These are phyloP conservation scores for Drosophila virilis DNA, from an alignment of 1,140 invertebrate species.

Conservation along the genomic window DNA sequence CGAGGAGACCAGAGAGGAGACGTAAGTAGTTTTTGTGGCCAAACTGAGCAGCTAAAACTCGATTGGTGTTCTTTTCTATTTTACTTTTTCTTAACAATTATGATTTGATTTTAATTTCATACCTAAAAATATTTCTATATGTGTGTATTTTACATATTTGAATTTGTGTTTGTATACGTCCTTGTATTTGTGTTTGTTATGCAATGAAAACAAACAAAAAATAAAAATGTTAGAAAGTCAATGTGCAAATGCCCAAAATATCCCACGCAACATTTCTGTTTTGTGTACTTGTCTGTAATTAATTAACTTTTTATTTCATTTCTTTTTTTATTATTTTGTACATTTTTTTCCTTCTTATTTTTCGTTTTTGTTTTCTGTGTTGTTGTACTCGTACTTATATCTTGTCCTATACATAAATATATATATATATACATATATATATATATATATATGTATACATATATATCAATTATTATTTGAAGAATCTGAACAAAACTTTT, in stretches of 20 bases:
- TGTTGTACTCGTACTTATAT: slow-evolving; percentile 58
- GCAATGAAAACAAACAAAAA: slow-evolving; percentile 25
- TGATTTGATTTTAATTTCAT: slow-evolving; percentile 40
- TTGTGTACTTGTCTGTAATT: slow-evolving; percentile 65
- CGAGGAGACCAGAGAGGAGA: slow-evolving; percentile 87
- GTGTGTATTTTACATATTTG: slow-evolving; percentile 23
- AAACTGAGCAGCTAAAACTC: slow-evolving; percentile 58
- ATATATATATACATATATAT: not conserved
- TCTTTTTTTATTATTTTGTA: slow-evolving; percentile 54
- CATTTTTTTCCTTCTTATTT: slow-evolving; percentile 53
- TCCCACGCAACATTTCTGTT: slow-evolving; percentile 44
- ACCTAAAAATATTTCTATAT: slow-evolving; percentile 23
- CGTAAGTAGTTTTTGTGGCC: slow-evolving; percentile 86
- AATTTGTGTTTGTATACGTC: slow-evolving; percentile 45
- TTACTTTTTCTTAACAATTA: slow-evolving; percentile 20
- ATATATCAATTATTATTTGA: slow-evolving; percentile 16
- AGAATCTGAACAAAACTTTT: slow-evolving; percentile 3
- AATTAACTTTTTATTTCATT: slow-evolving; percentile 53
- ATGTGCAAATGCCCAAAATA: slow-evolving; percentile 48
- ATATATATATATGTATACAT: not conserved
- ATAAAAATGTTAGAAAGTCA: slow-evolving; percentile 40
- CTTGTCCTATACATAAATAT: slow-evolving; percentile 4
- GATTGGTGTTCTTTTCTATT: slow-evolving; percentile 60
- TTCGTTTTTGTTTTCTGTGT: slow-evolving; percentile 73
- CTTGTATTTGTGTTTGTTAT: slow-evolving; percentile 49